Percentiles rank a stretch among this genome's conserved stretches.
phyloP scores from a whole-genome alignment of 2,113 vertebrate species.

The Cisticola juncidis region DNA sequence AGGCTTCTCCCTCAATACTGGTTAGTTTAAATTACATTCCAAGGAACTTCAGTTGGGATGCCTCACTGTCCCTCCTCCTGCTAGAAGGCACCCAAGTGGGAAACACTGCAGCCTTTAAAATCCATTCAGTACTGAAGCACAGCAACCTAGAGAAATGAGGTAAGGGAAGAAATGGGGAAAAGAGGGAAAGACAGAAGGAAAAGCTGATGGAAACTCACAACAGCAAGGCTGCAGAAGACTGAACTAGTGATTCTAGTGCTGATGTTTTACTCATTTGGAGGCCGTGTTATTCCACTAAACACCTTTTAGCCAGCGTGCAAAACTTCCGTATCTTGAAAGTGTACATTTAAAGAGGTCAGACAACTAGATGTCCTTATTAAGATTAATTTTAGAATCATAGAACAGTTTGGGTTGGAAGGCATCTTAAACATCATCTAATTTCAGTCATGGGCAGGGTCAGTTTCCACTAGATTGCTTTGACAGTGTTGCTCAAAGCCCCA shows the following conservation, averaged over 20 bases:
- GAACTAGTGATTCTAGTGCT: background rate
- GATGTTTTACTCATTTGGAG: background rate
- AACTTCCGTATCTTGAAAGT: rapidly evolving
- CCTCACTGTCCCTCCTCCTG: background rate
- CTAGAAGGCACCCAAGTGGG: rapidly evolving
- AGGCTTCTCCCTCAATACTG: background rate
- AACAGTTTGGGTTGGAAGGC: background rate
- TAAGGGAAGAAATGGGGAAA: background rate
- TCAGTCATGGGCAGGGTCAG: background rate
- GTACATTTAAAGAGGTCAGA: background rate
- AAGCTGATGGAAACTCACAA: background rate
- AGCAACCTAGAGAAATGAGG: background rate
- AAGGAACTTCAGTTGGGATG: background rate
- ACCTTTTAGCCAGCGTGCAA: background rate
- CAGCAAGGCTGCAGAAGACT: background rate
- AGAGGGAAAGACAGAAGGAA: background rate
- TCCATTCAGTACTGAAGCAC: background rate
- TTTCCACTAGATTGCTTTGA: background rate
- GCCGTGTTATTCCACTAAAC: background rate
- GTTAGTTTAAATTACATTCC: background rate
- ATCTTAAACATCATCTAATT: background rate
- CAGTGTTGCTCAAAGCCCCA: background rate
- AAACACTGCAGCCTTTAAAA: background rate
- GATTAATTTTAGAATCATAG: background rate
- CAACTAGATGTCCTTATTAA: background rate